These are phyloP conservation scores for Crocuta crocuta DNA, from an alignment of 2,113 vertebrate species.

Conservation along the genomic window DNA sequence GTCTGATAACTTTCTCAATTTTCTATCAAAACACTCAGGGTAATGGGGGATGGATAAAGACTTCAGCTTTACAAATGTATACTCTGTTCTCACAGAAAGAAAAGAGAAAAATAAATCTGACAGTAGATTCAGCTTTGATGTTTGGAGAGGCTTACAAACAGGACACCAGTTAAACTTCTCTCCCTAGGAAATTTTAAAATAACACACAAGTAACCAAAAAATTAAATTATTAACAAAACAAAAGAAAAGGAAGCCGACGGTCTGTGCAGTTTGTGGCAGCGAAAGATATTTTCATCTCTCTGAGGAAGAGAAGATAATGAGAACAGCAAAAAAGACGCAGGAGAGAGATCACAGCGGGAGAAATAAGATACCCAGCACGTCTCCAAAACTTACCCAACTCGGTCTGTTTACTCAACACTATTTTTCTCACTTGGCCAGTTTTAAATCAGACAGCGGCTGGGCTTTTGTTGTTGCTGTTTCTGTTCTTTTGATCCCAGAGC, in stretches of 20 bases:
- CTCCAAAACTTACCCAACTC: constrained; percentile 79
- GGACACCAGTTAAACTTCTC: neutral
- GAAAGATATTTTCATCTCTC: constrained; percentile 4
- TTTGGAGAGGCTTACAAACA: constrained; percentile 20
- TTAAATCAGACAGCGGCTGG: constrained; percentile 51
- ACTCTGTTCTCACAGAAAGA: neutral
- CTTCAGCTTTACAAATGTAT: neutral
- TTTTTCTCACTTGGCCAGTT: constrained; percentile 60
- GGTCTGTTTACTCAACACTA: constrained; percentile 58
- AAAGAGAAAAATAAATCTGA: constrained; percentile 27
- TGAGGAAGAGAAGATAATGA: constrained; percentile 21
- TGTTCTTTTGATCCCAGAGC: constrained; percentile 67
- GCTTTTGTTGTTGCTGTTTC: constrained; percentile 67
- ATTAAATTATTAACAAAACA: constrained; percentile 16
- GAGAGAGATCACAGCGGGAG: neutral
- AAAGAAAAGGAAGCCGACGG: neutral
- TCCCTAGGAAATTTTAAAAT: neutral
- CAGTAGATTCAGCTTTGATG: neutral
- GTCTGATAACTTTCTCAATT: neutral
- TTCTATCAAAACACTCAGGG: neutral
- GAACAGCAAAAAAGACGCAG: constrained; percentile 36
- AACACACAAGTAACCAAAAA: neutral
- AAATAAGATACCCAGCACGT: neutral
- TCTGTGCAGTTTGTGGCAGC: neutral
- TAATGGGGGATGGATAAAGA: neutral